Evolutionary conservation across 2,113 vertebrate genomes (phyloP).

Genomic region (Mobula birostris): DNA sequence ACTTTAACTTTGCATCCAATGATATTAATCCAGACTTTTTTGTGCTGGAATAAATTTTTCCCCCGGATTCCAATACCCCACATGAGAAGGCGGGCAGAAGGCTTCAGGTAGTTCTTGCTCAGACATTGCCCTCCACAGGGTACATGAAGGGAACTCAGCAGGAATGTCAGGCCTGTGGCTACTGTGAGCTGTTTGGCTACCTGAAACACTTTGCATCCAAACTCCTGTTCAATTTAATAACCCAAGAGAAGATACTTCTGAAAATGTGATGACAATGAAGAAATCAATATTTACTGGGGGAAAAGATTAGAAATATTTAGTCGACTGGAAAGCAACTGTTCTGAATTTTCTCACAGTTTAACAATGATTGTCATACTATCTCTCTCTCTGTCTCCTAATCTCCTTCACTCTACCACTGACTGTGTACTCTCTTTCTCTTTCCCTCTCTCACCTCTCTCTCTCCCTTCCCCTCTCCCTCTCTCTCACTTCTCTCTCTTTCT

Average conservation of each 20-base stretch:
- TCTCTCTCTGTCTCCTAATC: neutral
- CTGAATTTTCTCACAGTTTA: neutral
- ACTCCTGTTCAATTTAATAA: neutral
- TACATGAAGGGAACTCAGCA: neutral
- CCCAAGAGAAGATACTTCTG: neutral
- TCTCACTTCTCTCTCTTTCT: neutral
- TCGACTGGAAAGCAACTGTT: neutral
- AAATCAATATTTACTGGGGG: neutral
- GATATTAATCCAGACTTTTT: neutral
- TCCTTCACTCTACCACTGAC: neutral
- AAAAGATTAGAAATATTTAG: neutral
- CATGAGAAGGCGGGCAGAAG: neutral
- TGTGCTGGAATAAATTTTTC: neutral
- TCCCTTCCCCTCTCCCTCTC: neutral
- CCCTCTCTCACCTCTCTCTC: neutral
- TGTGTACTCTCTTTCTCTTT: neutral
- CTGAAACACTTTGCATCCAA: neutral
- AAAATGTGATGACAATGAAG: neutral
- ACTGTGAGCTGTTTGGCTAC: neutral
- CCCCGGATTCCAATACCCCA: neutral
- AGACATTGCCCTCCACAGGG: neutral
- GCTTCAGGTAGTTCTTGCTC: neutral
- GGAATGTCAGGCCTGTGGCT: neutral
- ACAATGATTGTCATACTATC: neutral
- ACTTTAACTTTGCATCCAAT: neutral